phyloP scores from a whole-genome alignment of 2,113 vertebrate species.

The Psephotus haematonotus region DNA sequence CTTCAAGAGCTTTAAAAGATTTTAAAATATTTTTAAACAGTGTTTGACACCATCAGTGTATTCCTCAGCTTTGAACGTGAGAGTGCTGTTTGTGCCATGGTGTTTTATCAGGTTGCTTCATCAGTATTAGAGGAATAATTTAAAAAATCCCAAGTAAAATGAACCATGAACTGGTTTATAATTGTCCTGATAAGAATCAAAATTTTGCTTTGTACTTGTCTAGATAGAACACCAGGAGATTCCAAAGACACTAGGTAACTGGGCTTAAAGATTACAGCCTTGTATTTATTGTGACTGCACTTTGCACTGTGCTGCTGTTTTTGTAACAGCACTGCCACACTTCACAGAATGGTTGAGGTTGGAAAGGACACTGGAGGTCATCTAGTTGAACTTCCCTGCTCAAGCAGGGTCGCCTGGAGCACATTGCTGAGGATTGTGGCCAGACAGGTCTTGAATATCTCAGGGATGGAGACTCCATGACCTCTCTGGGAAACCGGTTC shows the following conservation, averaged over 20 bases:
- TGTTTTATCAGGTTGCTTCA: background rate
- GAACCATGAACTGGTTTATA: background rate
- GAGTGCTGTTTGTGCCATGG: fast-evolving
- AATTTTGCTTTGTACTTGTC: background rate
- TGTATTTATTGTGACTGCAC: background rate
- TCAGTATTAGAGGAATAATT: background rate
- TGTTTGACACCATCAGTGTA: background rate
- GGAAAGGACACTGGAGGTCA: background rate
- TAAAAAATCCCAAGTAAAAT: background rate
- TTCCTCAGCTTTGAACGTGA: background rate
- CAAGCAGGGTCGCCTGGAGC: background rate
- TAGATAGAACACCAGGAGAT: background rate
- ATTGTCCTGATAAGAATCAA: background rate
- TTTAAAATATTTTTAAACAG: background rate
- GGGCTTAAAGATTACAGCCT: too few species aligned
- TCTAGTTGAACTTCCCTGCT: background rate
- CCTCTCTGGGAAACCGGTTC: background rate
- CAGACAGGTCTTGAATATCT: background rate
- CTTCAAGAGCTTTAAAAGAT: background rate
- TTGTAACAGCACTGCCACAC: background rate
- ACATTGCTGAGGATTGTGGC: background rate
- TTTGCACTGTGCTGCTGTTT: background rate
- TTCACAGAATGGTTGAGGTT: background rate
- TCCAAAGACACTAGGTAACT: too few species aligned
- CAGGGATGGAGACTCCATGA: background rate